Evolutionary conservation across 2,888 invertebrate genomes (phyloP).

Genomic region (Arctia plantaginis): DNA sequence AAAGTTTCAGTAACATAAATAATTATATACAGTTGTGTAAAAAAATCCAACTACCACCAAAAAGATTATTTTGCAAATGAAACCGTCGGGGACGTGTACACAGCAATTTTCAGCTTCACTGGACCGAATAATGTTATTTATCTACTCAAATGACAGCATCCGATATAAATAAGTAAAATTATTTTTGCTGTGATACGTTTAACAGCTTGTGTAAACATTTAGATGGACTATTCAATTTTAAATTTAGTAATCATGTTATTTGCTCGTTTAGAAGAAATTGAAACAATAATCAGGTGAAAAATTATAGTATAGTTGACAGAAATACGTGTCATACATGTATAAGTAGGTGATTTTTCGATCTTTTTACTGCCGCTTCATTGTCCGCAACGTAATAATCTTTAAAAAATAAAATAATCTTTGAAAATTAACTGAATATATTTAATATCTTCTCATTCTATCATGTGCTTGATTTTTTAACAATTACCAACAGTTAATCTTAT

Average conservation of each 20-base stretch:
- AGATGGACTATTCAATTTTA: slow-evolving; percentile 20
- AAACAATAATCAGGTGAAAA: not conserved
- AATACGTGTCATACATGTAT: too few relatives aligned
- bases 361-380: too few relatives aligned
- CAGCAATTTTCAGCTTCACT: slow-evolving; percentile 76
- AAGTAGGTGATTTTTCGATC: too few relatives aligned
- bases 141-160: slow-evolving; percentile 75
- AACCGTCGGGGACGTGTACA: slow-evolving; percentile 50
- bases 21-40: slow-evolving; percentile 15
- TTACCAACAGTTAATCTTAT: too few relatives aligned
- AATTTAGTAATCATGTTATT: not conserved
- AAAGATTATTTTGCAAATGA: slow-evolving; percentile 56
- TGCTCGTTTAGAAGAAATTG: not conserved
- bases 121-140: slow-evolving; percentile 78
- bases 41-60: slow-evolving; percentile 19
- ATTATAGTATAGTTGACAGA: too few relatives aligned
- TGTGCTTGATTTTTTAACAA: too few relatives aligned
- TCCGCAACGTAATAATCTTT: too few relatives aligned
- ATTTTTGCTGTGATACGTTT: slow-evolving; percentile 36
- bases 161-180: slow-evolving; percentile 71
- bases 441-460: too few relatives aligned
- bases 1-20: slow-evolving; percentile 5
- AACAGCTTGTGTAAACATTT: slow-evolving; percentile 40
- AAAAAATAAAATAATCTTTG: too few relatives aligned
- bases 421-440: too few relatives aligned